These are phyloP conservation scores for Gymnogyps californianus DNA, from an alignment of 2,113 vertebrate species.

Conservation along the genomic window DNA sequence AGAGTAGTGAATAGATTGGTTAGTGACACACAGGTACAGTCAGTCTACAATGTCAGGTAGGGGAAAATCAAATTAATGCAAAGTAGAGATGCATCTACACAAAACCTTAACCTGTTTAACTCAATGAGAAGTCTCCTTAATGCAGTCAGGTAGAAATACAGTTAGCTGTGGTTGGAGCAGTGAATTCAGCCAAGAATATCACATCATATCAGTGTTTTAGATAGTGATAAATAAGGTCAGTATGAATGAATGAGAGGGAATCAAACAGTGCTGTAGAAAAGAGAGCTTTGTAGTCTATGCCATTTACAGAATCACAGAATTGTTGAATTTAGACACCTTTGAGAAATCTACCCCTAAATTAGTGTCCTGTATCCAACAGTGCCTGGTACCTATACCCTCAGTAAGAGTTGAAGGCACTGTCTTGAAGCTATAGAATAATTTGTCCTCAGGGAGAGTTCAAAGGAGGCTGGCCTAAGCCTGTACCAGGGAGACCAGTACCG, in stretches of 20 bases:
- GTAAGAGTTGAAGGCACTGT: neutral
- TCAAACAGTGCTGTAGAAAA: neutral
- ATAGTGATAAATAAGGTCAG: neutral
- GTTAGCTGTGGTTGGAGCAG: neutral
- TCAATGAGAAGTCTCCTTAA: neutral
- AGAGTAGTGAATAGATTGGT: neutral
- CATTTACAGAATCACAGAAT: neutral
- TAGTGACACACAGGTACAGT: neutral
- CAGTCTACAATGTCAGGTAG: neutral
- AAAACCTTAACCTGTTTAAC: neutral
- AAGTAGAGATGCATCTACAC: neutral
- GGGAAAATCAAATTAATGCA: neutral
- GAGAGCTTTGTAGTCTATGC: neutral
- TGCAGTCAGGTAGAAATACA: neutral
- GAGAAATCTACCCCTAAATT: neutral
- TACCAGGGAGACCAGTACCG: neutral
- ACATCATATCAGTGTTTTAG: neutral
- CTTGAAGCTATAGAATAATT: neutral
- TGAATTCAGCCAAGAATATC: neutral
- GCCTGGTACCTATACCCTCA: neutral
- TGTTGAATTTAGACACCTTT: neutral
- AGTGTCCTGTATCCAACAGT: neutral
- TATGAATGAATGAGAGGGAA: neutral
- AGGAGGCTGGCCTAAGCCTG: neutral
- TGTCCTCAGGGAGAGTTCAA: neutral